These are phyloP conservation scores for Spodoptera littoralis DNA, from an alignment of 2,888 invertebrate species.

Conservation along the genomic window DNA sequence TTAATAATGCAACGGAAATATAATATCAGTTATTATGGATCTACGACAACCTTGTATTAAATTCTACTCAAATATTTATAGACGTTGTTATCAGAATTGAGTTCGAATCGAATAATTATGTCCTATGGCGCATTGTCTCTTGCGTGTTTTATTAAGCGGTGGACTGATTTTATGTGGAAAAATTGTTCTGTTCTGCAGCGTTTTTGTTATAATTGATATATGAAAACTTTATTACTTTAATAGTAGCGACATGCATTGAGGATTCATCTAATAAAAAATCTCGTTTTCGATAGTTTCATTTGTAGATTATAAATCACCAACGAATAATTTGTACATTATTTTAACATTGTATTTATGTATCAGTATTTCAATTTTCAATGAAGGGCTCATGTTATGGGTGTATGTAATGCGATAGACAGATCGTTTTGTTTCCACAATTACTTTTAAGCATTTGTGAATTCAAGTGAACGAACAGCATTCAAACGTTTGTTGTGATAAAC, in stretches of 20 bases:
- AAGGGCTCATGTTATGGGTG: too few species aligned
- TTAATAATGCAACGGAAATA: constrained; percentile 20
- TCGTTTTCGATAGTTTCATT: too few species aligned
- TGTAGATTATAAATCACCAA: too few species aligned
- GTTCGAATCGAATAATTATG: constrained; percentile 21
- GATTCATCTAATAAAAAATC: too few species aligned
- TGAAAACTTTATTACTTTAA: too few species aligned
- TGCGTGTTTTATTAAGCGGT: constrained; percentile 17
- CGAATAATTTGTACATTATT: too few species aligned
- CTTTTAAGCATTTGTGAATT: not conserved
- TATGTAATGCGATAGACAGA: too few species aligned
- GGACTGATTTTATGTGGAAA: not conserved
- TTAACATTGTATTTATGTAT: too few species aligned
- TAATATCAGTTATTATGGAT: constrained; percentile 29
- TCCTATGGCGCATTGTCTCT: constrained; percentile 7
- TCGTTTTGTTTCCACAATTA: not conserved
- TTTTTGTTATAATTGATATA: not conserved
- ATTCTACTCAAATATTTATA: constrained; percentile 49
- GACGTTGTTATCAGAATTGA: constrained; percentile 21
- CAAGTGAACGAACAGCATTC: not conserved
- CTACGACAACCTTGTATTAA: constrained; percentile 32
- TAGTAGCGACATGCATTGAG: too few species aligned
- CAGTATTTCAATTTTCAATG: too few species aligned
- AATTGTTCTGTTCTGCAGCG: not conserved
- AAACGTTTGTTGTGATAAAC: constrained; percentile 4